These are phyloP conservation scores for Octopus sinensis DNA, from an alignment of 1,140 invertebrate species.

Conservation along the genomic window DNA sequence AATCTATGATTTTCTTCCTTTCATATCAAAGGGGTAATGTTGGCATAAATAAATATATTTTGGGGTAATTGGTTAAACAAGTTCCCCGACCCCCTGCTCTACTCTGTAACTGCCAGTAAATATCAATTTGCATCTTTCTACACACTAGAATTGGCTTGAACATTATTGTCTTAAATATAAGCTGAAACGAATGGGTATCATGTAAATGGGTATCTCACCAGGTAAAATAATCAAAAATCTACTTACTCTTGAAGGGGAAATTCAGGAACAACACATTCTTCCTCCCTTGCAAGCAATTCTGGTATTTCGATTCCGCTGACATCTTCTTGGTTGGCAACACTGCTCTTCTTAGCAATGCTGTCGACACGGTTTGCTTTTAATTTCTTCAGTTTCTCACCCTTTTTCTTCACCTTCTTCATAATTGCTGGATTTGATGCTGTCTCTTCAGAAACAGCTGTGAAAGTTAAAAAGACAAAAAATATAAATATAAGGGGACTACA, in stretches of 20 bases:
- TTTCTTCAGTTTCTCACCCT: conserved; percentile 15
- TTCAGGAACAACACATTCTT: conserved; percentile 27
- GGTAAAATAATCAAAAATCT: not conserved
- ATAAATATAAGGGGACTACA: too few species aligned
- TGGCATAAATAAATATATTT: too few species aligned
- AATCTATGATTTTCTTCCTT: too few species aligned
- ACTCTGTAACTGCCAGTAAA: too few species aligned
- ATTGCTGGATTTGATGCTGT: not conserved
- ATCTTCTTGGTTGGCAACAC: not conserved
- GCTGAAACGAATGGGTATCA: too few species aligned
- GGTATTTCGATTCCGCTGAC: conserved; percentile 29
- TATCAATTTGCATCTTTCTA: too few species aligned
- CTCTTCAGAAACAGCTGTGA: not conserved
- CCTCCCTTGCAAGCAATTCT: conserved; percentile 22
- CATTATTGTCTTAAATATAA: too few species aligned
- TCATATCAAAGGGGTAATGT: too few species aligned
- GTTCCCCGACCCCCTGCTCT: too few species aligned
- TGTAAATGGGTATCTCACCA: too few species aligned
- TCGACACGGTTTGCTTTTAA: not conserved
- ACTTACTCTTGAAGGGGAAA: conserved; percentile 40
- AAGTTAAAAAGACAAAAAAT: not conserved
- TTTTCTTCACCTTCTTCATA: conserved; percentile 12
- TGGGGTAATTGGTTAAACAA: too few species aligned
- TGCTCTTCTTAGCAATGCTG: not conserved
- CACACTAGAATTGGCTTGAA: too few species aligned